Conservation (phyloP, 2,797 vertebrate genomes). For the Heteromormyrus szaboi region DNA sequence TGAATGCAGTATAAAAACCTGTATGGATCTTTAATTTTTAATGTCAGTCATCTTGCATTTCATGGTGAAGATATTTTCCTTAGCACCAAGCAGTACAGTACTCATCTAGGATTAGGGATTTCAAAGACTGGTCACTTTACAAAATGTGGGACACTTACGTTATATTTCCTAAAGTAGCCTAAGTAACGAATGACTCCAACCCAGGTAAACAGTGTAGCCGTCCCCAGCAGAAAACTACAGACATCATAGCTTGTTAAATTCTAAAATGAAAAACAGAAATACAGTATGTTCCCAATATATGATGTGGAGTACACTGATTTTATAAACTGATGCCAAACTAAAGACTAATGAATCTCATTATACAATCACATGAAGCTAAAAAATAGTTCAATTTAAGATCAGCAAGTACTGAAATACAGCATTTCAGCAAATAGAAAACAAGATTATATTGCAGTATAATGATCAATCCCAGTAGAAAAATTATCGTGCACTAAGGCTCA, state of each 20-base stretch:
- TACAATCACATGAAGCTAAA: neutral
- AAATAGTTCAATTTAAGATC: neutral
- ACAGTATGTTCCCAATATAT: neutral
- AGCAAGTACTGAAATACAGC: neutral
- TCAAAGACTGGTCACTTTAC: neutral
- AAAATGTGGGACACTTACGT: slow-evolving; percentile 62
- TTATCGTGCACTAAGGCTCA: neutral
- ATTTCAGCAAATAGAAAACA: neutral
- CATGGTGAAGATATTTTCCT: neutral
- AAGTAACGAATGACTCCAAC: slow-evolving; percentile 88
- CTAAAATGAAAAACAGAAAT: slow-evolving; percentile 47
- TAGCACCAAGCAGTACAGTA: neutral
- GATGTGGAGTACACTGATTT: neutral
- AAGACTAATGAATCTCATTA: neutral
- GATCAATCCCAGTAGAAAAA: neutral
- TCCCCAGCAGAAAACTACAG: slow-evolving; percentile 88
- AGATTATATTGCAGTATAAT: neutral
- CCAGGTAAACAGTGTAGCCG: slow-evolving; percentile 88
- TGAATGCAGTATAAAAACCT: neutral
- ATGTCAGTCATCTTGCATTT: neutral
- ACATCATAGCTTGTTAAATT: slow-evolving; percentile 83
- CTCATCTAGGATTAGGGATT: neutral
- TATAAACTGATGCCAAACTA: neutral
- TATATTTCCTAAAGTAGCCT: slow-evolving; percentile 93
- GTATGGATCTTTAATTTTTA: neutral